Evolutionary conservation across 2,797 vertebrate species (phyloP), one percentile per base, ranked within the genome.

Genomic region (Rhodeus uyekii): DNA sequence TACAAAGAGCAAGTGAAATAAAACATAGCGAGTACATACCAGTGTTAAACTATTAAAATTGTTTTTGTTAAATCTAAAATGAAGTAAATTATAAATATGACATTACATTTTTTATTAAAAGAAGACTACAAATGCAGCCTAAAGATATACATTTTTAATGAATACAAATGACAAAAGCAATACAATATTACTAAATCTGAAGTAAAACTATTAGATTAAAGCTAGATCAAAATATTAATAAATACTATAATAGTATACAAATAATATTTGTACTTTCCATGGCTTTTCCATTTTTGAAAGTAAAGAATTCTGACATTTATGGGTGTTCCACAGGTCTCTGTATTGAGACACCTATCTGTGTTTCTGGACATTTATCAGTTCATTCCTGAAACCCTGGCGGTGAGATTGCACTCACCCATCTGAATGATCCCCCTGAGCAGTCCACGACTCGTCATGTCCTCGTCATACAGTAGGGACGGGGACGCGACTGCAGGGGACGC

Each of bases 341-440:
- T 32, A 69, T 29, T 46, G 32, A 44, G 18, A 46, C 3, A 39
- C 12, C 2, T 22, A 34, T 64, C 22, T 16, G 16, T 6, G 16
- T 46, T 69, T 29, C 22, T 61, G n/a, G 5, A 34, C 3, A 32
- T 9, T 3, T 2, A 67, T 42, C 14, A 8, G 24, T 29, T 6
- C 3, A 27, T 42, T 42, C 5, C 46, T 39, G 39, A 38, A 19
- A 29, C 12, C 53, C 22, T 13, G 8, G 63, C 34, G n/a, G 63
- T 38, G 38, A 29, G 29, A 32, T 55, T 39, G 1, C 22, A 48
- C 80, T 63, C 13, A 88, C 87, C 86, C 50, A 72, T 89, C 22
- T 80, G 86, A 48, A 89, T 86, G 79, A 89, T 85, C 19, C 83
- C 72, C 42, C 79, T 85, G 38, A 89, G 85, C 55, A 89, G 76